These are phyloP conservation scores for Chrysaora quinquecirrha DNA, from an alignment of 30 jellyfish, hydroid and myxozoan genomes.

Conservation along the genomic window DNA sequence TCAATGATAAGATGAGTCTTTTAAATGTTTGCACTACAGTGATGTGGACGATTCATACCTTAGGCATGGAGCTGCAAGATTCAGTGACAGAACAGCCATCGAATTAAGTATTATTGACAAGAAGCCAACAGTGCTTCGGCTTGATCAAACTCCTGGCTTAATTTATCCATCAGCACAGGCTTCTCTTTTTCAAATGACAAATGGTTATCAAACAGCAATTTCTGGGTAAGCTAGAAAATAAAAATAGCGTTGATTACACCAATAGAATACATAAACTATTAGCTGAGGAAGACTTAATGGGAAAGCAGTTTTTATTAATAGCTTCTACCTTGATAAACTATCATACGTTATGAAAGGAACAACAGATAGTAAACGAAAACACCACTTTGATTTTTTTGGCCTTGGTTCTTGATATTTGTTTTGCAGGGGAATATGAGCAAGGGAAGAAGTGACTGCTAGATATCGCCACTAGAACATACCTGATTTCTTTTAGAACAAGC, in stretches of 20 bases:
- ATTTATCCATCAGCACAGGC: constrained; percentile 15
- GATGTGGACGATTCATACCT: no score
- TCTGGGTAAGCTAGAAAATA: constrained; percentile 14
- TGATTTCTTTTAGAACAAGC: no score
- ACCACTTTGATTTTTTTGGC: neutral
- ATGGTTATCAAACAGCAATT: constrained; percentile 28
- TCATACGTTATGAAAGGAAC: neutral
- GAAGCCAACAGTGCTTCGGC: constrained; percentile 5
- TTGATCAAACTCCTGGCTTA: constrained; percentile 20
- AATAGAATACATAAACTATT: neutral
- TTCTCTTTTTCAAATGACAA: constrained; percentile 25
- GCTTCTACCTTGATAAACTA: no score
- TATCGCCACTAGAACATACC: no score
- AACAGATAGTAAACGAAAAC: neutral
- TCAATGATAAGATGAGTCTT: no score
- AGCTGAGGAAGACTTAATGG: neutral
- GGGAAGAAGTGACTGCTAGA: no score
- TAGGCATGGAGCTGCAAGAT: no score
- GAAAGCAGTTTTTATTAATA: neutral
- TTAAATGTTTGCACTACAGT: no score
- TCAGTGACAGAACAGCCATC: no score
- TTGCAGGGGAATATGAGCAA: no score
- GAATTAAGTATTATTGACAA: constrained; percentile 7
- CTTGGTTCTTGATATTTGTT: neutral
- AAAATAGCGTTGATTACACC: neutral